phyloP scores from a whole-genome alignment of 2,113 vertebrate genomes.

The Manacus vitellinus region DNA sequence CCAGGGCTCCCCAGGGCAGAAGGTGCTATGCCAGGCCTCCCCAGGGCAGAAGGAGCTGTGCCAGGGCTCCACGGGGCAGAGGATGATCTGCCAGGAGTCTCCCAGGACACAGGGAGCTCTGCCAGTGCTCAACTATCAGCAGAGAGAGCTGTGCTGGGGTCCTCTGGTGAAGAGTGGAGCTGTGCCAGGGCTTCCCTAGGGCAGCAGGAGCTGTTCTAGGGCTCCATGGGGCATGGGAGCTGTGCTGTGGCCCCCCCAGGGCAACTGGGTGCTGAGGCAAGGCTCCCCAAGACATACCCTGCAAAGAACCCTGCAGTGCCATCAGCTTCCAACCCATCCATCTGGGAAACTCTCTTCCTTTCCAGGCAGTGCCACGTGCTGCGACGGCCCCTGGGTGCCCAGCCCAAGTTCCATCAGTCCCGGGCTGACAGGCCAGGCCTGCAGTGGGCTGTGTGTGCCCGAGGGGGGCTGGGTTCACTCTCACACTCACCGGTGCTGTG shows the following conservation, averaged over 20 bases:
- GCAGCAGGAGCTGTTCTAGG: neutral
- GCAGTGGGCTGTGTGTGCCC: neutral
- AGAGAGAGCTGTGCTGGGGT: neutral
- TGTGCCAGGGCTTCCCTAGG: neutral
- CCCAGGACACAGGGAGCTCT: neutral
- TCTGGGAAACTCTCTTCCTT: neutral
- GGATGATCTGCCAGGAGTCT: neutral
- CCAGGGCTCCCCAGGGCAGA: neutral
- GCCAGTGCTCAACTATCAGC: neutral
- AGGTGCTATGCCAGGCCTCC: neutral
- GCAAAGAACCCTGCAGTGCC: neutral
- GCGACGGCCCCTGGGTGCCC: neutral
- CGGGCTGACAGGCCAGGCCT: neutral
- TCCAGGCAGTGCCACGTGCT: neutral
- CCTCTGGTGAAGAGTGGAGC: neutral
- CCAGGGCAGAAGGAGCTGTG: neutral
- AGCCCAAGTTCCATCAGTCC: neutral
- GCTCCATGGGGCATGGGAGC: neutral
- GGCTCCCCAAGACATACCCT: neutral
- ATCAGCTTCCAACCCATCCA: neutral
- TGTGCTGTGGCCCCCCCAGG: neutral
- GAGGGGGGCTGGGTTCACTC: neutral
- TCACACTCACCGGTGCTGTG: conserved; percentile 81
- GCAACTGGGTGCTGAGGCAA: accelerated
- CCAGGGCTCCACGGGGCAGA: neutral